Percentiles rank a stretch among this genome's conserved stretches.
Conservation (phyloP, 2,113 vertebrate species). For the Burhinus bistriatus region DNA sequence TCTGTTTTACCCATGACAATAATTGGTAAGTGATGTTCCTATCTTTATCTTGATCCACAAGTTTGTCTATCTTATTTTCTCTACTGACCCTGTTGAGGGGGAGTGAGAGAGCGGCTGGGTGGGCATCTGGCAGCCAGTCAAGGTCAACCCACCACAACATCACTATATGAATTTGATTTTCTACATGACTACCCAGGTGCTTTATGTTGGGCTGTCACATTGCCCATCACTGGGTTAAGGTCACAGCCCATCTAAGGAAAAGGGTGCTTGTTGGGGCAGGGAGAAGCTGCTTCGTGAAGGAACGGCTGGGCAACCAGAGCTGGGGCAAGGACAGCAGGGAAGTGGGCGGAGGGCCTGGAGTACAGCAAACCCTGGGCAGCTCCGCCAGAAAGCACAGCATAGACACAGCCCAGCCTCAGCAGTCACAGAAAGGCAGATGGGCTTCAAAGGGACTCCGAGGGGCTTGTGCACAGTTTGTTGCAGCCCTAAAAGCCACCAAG, state of each 20-base stretch:
- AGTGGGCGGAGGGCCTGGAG: background rate
- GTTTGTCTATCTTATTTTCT: background rate
- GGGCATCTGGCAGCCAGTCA: background rate
- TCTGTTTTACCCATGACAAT: background rate
- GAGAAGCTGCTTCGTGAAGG: background rate
- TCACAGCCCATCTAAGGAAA: background rate
- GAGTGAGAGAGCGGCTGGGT: background rate
- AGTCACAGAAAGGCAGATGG: background rate
- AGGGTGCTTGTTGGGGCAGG: background rate
- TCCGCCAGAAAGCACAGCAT: background rate
- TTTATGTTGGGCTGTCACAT: background rate
- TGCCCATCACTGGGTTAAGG: background rate
- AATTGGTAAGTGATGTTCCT: background rate
- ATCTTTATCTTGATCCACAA: background rate
- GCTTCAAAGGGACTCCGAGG: background rate
- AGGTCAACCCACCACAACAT: background rate
- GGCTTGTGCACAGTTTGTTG: background rate
- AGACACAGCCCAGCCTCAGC: background rate
- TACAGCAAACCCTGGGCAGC: background rate
- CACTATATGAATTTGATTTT: background rate
- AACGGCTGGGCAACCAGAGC: background rate
- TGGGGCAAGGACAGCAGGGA: background rate
- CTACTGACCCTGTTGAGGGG: background rate
- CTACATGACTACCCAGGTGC: background rate
- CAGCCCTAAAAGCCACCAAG: background rate